Conservation (phyloP, 1,140 invertebrate genomes). For the Macrobrachium nipponense region DNA sequence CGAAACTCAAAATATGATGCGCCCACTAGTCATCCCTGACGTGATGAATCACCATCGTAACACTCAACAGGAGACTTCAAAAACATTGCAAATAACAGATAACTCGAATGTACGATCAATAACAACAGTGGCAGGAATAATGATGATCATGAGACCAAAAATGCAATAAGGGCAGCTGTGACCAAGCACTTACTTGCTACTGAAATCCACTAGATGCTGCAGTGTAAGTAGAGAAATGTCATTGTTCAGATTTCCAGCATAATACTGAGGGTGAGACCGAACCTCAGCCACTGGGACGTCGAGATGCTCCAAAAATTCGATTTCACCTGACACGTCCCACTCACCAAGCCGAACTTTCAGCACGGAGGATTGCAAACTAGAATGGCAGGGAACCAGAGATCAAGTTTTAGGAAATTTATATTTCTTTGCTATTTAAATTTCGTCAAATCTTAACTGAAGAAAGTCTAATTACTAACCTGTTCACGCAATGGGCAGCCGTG, state of each 20-base stretch:
- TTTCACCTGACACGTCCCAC: conserved; percentile 95
- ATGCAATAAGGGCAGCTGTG: not conserved
- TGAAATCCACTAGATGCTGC: conserved; percentile 83
- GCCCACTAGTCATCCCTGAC: too few relatives aligned
- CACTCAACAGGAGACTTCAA: not conserved
- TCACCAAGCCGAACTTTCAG: conserved; percentile 88
- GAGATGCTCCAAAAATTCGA: conserved; percentile 92
- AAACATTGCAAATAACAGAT: not conserved
- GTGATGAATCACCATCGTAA: too few relatives aligned
- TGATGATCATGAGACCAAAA: not conserved
- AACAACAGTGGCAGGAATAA: not conserved
- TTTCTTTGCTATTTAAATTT: too few relatives aligned
- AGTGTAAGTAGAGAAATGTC: conserved; percentile 87
- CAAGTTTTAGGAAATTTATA: too few relatives aligned
- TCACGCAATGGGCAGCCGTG: conserved; percentile 84
- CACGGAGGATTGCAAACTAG: conserved; percentile 74
- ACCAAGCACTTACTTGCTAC: conserved; percentile 69
- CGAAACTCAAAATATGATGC: too few relatives aligned
- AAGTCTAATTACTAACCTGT: conserved; percentile 71
- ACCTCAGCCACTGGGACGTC: conserved; percentile 85
- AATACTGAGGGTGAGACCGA: conserved; percentile 88
- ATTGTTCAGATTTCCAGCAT: conserved; percentile 89
- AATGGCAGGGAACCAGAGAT: not conserved
- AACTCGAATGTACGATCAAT: not conserved
- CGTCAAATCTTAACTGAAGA: too few relatives aligned